These are phyloP conservation scores for Megamerina dolium DNA, from an alignment of 2,888 invertebrate species.

Conservation along the genomic window DNA sequence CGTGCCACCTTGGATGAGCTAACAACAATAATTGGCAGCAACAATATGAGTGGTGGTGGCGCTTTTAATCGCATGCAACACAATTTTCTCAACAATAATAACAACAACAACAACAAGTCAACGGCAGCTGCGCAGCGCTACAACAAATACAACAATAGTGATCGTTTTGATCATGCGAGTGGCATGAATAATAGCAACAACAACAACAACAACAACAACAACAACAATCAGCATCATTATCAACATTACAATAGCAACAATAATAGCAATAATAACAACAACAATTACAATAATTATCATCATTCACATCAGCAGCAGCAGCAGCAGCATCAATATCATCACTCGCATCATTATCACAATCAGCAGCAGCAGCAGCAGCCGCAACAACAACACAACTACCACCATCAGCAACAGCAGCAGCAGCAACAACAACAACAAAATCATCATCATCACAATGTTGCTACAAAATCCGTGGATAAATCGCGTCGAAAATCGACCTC, in stretches of 20 bases:
- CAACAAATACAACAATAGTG: slow-evolving; percentile 16
- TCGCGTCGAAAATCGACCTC: slow-evolving; percentile 64
- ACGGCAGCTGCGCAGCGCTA: slow-evolving; percentile 15
- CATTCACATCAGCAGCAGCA: slow-evolving; percentile 17
- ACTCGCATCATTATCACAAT: slow-evolving; percentile 5
- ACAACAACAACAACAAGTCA: slow-evolving; percentile 17
- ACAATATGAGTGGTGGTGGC: slow-evolving; percentile 24
- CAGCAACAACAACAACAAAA: slow-evolving; percentile 21
- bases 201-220: slow-evolving; percentile 8
- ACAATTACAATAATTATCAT: slow-evolving; percentile 11
- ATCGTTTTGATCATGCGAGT: background rate
- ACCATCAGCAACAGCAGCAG: slow-evolving; percentile 14
- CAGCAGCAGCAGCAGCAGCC: slow-evolving; percentile 4
- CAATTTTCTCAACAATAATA: too few relatives aligned
- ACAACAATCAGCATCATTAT: slow-evolving; percentile 18
- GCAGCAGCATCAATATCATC: slow-evolving; percentile 9
- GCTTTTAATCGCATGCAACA: slow-evolving; percentile 38
- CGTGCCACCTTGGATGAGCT: slow-evolving; percentile 38
- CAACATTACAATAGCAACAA: slow-evolving; percentile 11
- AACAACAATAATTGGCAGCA: slow-evolving; percentile 4
- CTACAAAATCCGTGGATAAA: slow-evolving; percentile 28
- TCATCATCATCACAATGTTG: slow-evolving; percentile 10
- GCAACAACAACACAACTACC: slow-evolving; percentile 8
- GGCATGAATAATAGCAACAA: slow-evolving; percentile 5
- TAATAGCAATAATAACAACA: slow-evolving; percentile 11